A percentile compares a stretch with the other conserved stretches of the same genome.
Evolutionary conservation across 2,888 invertebrate species (phyloP).

Genomic region (Mimas tiliae): DNA sequence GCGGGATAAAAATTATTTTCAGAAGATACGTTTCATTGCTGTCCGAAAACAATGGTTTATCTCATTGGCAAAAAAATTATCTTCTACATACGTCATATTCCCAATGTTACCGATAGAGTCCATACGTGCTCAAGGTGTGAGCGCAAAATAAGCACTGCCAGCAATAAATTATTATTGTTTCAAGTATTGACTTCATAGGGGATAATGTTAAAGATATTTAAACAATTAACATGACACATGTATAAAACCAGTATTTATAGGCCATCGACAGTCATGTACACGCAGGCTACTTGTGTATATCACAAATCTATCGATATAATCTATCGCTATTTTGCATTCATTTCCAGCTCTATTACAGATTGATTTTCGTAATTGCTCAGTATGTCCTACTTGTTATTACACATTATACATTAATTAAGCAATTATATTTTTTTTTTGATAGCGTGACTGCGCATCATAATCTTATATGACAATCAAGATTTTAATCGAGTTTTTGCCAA

Average conservation of each 20-base stretch:
- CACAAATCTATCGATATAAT: neutral
- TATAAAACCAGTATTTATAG: neutral
- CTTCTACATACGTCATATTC: too few relatives aligned
- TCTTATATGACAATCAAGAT: neutral
- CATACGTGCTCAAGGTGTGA: too few relatives aligned
- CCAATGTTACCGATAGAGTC: too few relatives aligned
- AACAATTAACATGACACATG: neutral
- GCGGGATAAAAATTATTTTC: too few relatives aligned
- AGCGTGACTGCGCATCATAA: neutral
- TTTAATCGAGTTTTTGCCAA: constrained; percentile 4
- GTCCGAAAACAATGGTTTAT: too few relatives aligned
- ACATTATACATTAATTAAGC: constrained; percentile 4
- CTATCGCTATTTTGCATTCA: neutral
- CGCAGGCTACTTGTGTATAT: neutral
- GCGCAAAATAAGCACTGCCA: too few relatives aligned
- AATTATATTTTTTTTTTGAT: constrained; percentile 4
- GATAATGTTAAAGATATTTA: too few relatives aligned
- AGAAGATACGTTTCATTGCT: too few relatives aligned
- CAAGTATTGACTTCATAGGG: too few relatives aligned
- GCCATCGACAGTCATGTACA: neutral
- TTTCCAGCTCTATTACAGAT: neutral
- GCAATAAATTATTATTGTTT: too few relatives aligned
- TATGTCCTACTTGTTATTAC: constrained; percentile 5
- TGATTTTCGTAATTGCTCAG: constrained; percentile 10
- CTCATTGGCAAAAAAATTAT: too few relatives aligned